Base-by-base conservation (phyloP, 2,113 vertebrate genomes). In the Emydocephalus ijimae region DNA sequence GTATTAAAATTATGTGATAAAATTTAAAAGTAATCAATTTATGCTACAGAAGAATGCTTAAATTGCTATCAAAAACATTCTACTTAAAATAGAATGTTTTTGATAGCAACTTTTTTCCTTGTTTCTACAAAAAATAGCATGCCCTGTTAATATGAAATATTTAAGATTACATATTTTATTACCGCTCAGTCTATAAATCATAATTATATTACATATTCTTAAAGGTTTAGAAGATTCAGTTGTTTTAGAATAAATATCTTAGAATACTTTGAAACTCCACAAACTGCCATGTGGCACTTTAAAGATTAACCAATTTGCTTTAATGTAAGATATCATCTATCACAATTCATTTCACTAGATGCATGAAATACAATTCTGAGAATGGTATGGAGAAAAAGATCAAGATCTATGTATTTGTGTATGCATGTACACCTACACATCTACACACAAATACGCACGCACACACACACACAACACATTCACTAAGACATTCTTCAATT, bases 191-290 rank as follows among this genome's bases (percentile, higher is more conserved):
- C 0, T 48, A 34, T 52, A 54, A 7, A 88, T 45, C 74, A 91
- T 18, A 56, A 88, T 91, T 8, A 64, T 29, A 94, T 94, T 88
- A n/a, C 6, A 4, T 91, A 29, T 89, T 20, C 26, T 90, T 92
- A 88, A 1, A 52, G 15, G 90, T 24, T 1, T 0, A 54, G 50
- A 50, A 11, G 92, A 20, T 93, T 94, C n/a, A 8, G 10, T 0
- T 91, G 8, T 90, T 89, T 93, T 55, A 69, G n/a, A n/a, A 6
- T 54, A 87, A 86, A 43, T 54, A 50, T 61, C 34, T 74, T 91
- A 18, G 39, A 87, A 39, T 52, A 93, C 88, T 57, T n/a, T 50
- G 26, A 88, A 88, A 52, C 1, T 39, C 34, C 34, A 43, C 15
- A 81, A 39, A 81, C 12, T 81, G 52, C 23, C 34, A 52, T 10